These are phyloP conservation scores for Stenodera caucasica DNA, from an alignment of 2,888 invertebrate species.

Conservation along the genomic window DNA sequence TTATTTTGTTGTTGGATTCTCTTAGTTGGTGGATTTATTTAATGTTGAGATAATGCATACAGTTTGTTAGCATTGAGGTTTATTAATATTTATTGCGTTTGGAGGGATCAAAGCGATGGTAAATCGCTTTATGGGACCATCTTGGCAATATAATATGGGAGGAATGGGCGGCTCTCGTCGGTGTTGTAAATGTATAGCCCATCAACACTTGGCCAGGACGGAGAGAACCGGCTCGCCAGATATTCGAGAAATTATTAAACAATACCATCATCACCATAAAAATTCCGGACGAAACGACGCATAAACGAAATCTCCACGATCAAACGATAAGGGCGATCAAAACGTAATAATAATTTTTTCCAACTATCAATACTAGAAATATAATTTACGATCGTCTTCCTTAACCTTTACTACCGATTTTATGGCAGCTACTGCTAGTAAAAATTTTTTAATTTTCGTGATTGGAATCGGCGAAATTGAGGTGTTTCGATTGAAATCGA, in stretches of 20 bases:
- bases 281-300: too few species aligned
- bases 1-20: slow-evolving; percentile 15
- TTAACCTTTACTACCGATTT: neutral
- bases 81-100: slow-evolving; percentile 49
- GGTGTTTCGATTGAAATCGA: slow-evolving; percentile 12
- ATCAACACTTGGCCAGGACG: slow-evolving; percentile 23
- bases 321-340: too few species aligned
- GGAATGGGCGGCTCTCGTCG: slow-evolving; percentile 17
- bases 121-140: slow-evolving; percentile 45
- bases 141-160: slow-evolving; percentile 39
- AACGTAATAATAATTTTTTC: neutral
- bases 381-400: neutral
- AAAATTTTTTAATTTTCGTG: neutral
- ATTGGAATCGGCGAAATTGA: too few species aligned
- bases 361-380: neutral
- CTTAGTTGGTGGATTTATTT: slow-evolving; percentile 16
- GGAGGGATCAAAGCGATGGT: slow-evolving; percentile 43
- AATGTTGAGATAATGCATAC: slow-evolving; percentile 39
- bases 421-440: slow-evolving; percentile 3
- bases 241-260: slow-evolving; percentile 13
- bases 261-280: too few species aligned
- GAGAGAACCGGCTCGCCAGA: slow-evolving; percentile 9
- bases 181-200: slow-evolving; percentile 11
- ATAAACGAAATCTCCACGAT: too few species aligned
- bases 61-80: slow-evolving; percentile 45